Conservation (phyloP, 2,113 vertebrate species). For the Heptranchias perlo region DNA sequence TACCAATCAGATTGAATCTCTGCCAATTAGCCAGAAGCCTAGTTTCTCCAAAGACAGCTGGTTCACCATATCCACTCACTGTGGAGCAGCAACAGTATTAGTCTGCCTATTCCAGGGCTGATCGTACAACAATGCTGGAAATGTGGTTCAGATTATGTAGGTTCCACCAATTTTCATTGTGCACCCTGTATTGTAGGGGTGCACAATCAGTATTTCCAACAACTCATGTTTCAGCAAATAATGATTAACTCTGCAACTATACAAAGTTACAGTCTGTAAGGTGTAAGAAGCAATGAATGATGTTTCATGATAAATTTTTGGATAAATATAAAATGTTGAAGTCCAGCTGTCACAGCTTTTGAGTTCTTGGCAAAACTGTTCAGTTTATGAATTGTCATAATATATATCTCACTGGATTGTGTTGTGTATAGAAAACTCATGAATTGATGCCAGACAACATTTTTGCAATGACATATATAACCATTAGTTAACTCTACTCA, state of each 20-base stretch:
- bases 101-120: background rate
- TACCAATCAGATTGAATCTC: conserved; percentile 3
- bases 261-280: background rate
- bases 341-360: background rate
- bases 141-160: background rate
- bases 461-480: background rate
- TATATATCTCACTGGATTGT: background rate
- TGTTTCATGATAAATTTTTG: background rate
- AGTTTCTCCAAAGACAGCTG: background rate
- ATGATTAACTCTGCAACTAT: conserved; percentile 7
- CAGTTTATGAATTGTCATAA: background rate
- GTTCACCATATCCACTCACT: background rate
- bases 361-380: background rate
- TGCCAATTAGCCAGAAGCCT: background rate
- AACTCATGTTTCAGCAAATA: background rate
- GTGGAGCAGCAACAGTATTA: background rate
- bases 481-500: background rate
- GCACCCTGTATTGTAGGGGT: background rate
- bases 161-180: background rate
- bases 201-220: background rate
- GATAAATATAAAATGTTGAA: background rate
- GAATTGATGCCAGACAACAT: background rate
- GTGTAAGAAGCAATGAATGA: background rate
- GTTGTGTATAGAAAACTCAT: background rate
- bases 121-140: background rate